Evolutionary conservation across 1,140 invertebrate genomes (phyloP), one percentile per base, ranked within the genome.

Genomic region (Ctenoplectra terminalis): DNA sequence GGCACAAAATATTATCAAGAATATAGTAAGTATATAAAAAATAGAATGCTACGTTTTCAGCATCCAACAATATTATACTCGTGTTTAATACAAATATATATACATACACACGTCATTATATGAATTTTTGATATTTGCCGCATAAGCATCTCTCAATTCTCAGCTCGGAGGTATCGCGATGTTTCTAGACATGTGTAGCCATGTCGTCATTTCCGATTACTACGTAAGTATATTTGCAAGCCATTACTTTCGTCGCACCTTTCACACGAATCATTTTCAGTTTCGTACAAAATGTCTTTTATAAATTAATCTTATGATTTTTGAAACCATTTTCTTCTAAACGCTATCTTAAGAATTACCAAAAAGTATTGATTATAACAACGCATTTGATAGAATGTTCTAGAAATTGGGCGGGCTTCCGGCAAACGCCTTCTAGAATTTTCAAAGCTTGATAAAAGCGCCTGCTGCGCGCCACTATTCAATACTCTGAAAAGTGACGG

Each of bases 371-470:
- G 15, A 13, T 17, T 17, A 23, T 29, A n/a, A 8, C 37, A 37
- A 17, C 2, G 15, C 3, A 50, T 8, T 52, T 56, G 40, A 40
- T 20, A 87, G 91, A 92, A 91, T 7, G 46, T 91, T 91, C 90
- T 74, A 75, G 90, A 89, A 86, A 7, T 17, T 6, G 46, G 64
- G 17, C 26, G n/a, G n/a, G 61, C 63, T 86, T 90, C 89, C 89
- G 87, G 34, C n/a, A 4, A 11, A 66, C 17, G 67, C 23, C 48
- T 91, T 92, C 91, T 85, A 89, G 91, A 92, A 91, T 63, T 58
- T 85, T 90, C 87, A 70, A 60, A 43, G 73, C 54, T 87, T 74
- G 43, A 91, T 90, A 92, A 90, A 91, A 92, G 58, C 74, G 54
- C 34, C 23, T 20, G 81, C 37, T 37, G 69, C 82, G 83, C 87